Conservation (phyloP, 2,797 vertebrate species). For the Psittacula echo region DNA sequence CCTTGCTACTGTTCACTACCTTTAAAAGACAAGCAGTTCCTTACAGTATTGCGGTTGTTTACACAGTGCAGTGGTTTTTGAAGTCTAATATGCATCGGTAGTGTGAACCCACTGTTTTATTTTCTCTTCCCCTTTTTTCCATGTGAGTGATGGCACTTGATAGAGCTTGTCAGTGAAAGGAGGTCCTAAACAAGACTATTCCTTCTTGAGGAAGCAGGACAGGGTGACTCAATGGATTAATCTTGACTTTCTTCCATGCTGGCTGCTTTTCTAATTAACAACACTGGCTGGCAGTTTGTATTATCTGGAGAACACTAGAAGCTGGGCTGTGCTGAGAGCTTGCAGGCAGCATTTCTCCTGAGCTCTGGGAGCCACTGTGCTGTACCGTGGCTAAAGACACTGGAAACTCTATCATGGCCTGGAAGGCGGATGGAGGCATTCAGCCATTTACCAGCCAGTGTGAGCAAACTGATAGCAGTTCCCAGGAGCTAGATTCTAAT, state of each 20-base stretch:
- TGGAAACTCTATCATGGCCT: constrained; percentile 50
- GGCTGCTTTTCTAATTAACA: background rate
- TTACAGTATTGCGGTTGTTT: background rate
- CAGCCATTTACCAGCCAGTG: constrained; percentile 59
- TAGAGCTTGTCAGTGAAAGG: background rate
- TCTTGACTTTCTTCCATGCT: background rate
- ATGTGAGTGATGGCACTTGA: background rate
- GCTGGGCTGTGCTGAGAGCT: background rate
- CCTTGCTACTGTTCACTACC: background rate
- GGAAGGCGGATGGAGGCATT: constrained; percentile 49
- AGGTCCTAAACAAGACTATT: background rate
- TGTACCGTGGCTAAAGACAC: background rate
- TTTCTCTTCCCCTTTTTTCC: background rate
- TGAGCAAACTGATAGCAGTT: constrained; percentile 68
- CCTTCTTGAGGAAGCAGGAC: background rate
- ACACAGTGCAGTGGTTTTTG: background rate
- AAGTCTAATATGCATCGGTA: background rate
- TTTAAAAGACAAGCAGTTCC: background rate
- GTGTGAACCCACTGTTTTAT: background rate
- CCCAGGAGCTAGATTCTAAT: constrained; percentile 43
- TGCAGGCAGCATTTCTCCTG: background rate
- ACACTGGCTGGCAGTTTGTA: background rate
- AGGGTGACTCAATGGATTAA: background rate
- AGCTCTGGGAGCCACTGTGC: background rate
- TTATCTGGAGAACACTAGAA: background rate